Evolutionary conservation across 2,797 vertebrate genomes (phyloP), one percentile per base, ranked within the genome.

Genomic region (Acipenser oxyrinchus): DNA sequence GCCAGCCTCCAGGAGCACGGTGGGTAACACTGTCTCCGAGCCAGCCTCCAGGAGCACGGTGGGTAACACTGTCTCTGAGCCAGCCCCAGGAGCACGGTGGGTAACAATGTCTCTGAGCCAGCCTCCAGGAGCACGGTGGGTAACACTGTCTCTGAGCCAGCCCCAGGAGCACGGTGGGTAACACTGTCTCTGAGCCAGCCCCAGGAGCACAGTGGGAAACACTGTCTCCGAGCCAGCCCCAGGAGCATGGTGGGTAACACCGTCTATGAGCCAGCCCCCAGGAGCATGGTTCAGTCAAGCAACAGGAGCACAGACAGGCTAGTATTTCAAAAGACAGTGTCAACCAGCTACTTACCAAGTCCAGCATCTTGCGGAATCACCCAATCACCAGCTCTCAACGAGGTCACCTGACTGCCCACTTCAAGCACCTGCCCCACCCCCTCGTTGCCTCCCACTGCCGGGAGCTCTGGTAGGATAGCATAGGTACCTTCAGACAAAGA

Each of bases 371-470:
- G 89, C 0, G 90, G 94, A 69, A 99, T 92, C 72, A 96, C 93
- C 93, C 92, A 90, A 74, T 98, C 94, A 69, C 97, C 94, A 0
- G 78, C 77, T 78, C 86, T 88, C 69, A 99, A 68, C 1, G 81
- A 64, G 0, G 75, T 81, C 70, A 98, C 95, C 0, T 66, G 69
- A 58, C 65, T 71, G 68, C 96, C 96, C 0, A 94, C 88, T 51
- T 93, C 88, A 23, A 92, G 10, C 1, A 99, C 93, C 70, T 90
- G 82, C 18, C 89, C 94, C 0, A 99, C 92, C 0, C 97, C 96
- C 83, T 99, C 97, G 0, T 94, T 98, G 4, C 97, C 97, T 49
- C 93, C 95, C 18, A 97, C 83, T 0, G 95, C 92, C 0, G 97
- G 97, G 62, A 99, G 86, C 0, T 87, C 76, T 1, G 92, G 84